Conservation (phyloP, 2,797 vertebrate species). For the Hippocampus kuda region DNA sequence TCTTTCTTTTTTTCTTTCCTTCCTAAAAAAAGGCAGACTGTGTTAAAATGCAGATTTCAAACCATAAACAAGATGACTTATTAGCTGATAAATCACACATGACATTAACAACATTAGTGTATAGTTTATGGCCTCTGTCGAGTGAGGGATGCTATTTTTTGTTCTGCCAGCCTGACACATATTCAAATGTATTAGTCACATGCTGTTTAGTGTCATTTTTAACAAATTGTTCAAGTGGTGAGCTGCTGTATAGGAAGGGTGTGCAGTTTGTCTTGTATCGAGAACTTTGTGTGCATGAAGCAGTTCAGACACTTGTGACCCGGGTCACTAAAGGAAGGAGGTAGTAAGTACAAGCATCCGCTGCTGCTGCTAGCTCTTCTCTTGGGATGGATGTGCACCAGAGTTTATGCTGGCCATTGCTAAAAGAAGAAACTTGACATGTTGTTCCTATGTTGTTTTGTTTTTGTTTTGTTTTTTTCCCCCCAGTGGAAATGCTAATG, state of each 20-base stretch:
- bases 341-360: slow-evolving; percentile 56
- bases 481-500: not conserved
- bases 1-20: no score
- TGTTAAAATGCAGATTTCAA: no score
- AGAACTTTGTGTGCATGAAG: slow-evolving; percentile 43
- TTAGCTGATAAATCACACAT: no score
- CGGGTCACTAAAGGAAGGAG: slow-evolving; percentile 68
- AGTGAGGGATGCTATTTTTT: no score
- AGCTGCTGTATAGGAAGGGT: slow-evolving; percentile 45
- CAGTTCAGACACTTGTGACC: slow-evolving; percentile 51
- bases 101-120: no score
- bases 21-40: no score
- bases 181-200: no score
- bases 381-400: slow-evolving; percentile 10
- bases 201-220: not conserved
- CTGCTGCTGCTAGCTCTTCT: slow-evolving; percentile 22
- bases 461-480: not conserved
- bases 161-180: no score
- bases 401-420: not conserved
- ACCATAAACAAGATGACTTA: no score
- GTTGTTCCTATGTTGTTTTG: not conserved
- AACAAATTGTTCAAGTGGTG: not conserved
- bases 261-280: slow-evolving; percentile 33
- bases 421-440: not conserved
- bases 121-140: no score